Evolutionary conservation across 2,797 vertebrate genomes (phyloP), one percentile per base, ranked within the genome.

Genomic region (Pipistrellus nathusii): DNA sequence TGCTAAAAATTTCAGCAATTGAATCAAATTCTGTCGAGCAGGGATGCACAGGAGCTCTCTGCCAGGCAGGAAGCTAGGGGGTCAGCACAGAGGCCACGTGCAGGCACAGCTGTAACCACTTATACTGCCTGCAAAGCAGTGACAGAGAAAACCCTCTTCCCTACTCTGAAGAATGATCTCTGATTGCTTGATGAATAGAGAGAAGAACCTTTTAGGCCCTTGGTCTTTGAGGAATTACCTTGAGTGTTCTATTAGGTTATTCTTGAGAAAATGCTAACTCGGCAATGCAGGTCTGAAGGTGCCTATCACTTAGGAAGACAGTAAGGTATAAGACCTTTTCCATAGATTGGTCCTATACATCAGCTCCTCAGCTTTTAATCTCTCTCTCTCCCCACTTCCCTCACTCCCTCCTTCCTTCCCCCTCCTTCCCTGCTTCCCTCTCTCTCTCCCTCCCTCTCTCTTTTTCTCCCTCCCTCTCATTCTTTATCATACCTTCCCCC

Each of bases 121-220:
- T 41, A 25, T 69, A 21, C n/a, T 9, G 91, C 68, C 89, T 69
- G 94, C 57, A 66, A 88, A 81, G n/a, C 73, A 2, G 68, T 11
- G 18, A 93, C 91, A 93, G 89, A 96, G 83, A 69, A 91, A 94
- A 85, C 17, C 32, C 72, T 94, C 84, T 80, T 94, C 51, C 38
- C n/a, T 3, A 21, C 0, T 21, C 66, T 0, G 10, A 91, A 96
- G 80, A 97, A 96, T 91, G 81, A 91, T 89, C 69, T 62, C 95
- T 97, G 95, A 97, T 97, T 97, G 93, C 94, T 75, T 14, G 73
- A 59, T 80, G 41, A 91, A 41, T 32, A 93, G 91, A 96, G 44
- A 72, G 69, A 90, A 88, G 72, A 94, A 96, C 94, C 91, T 96
- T 96, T 97, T 95, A 90, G 73, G 89, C 38, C 69, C 53, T 27